Evolutionary conservation across 2,113 vertebrate species (phyloP).

Genomic region (Pelmatolapia mariae): DNA sequence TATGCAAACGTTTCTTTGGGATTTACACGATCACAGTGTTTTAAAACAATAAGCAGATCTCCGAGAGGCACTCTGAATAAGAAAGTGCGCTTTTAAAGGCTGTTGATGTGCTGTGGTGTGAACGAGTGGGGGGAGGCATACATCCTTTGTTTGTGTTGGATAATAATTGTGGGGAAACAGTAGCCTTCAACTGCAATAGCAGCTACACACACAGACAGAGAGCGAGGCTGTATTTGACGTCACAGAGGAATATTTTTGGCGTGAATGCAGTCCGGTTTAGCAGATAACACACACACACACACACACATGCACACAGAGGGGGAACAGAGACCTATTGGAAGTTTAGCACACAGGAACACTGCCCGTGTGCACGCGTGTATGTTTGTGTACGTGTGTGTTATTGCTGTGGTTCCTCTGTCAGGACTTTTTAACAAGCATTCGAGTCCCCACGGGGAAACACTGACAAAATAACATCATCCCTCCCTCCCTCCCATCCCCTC

Average conservation of each 20-base stretch:
- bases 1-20: neutral
- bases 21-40: neutral
- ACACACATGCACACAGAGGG: neutral
- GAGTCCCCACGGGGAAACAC: slow-evolving; percentile 57
- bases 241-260: slow-evolving; percentile 27
- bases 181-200: slow-evolving; percentile 1
- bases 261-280: slow-evolving; percentile 1
- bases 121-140: neutral
- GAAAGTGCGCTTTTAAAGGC: neutral
- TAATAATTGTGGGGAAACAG: slow-evolving; percentile 9
- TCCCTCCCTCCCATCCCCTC: neutral
- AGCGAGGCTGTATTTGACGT: slow-evolving; percentile 14
- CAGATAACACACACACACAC: neutral
- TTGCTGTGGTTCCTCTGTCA: slow-evolving; percentile 59
- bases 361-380: neutral
- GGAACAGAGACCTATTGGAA: slow-evolving; percentile 13
- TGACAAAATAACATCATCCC: slow-evolving; percentile 65
- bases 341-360: slow-evolving; percentile 4
- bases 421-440: slow-evolving; percentile 72
- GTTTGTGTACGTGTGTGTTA: slow-evolving; percentile 32
- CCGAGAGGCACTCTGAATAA: neutral
- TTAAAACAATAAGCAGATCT: slow-evolving; percentile 19
- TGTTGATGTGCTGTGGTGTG: neutral
- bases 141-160: slow-evolving; percentile 1
- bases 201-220: neutral